Conservation (phyloP, 2,888 invertebrate species). For the Eledone cirrhosa region DNA sequence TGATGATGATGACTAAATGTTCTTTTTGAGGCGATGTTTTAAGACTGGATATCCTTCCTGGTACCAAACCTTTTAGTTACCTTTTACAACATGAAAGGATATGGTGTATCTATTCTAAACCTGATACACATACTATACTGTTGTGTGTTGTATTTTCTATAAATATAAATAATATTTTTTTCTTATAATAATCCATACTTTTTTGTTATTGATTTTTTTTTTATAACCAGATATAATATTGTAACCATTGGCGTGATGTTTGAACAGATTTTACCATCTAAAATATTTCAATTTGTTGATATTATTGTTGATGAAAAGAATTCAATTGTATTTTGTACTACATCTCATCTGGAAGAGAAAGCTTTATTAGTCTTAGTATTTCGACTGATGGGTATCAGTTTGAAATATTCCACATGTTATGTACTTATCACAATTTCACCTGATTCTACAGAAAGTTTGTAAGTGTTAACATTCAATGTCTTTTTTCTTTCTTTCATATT, state of each 20-base stretch:
- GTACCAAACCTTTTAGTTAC: no score
- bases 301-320: slow-evolving; percentile 17
- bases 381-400: slow-evolving; percentile 1
- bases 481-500: not conserved
- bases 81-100: no score
- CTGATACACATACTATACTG: no score
- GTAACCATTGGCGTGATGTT: slow-evolving; percentile 17
- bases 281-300: slow-evolving; percentile 1
- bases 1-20: no score
- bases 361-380: not conserved
- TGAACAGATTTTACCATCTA: not conserved
- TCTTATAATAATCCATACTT: no score
- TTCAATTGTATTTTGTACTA: not conserved
- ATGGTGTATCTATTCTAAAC: no score
- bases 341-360: not conserved
- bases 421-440: slow-evolving; percentile 1
- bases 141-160: no score
- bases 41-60: no score
- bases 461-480: not conserved
- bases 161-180: no score
- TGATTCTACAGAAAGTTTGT: not conserved
- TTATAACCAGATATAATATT: slow-evolving; percentile 12
- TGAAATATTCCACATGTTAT: slow-evolving; percentile 3
- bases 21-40: no score
- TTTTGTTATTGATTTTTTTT: not conserved